A percentile compares a stretch with the other conserved stretches of the same genome.
These are phyloP conservation scores for Parasteatoda tepidariorum DNA, from an alignment of 1,140 invertebrate species.

Conservation along the genomic window DNA sequence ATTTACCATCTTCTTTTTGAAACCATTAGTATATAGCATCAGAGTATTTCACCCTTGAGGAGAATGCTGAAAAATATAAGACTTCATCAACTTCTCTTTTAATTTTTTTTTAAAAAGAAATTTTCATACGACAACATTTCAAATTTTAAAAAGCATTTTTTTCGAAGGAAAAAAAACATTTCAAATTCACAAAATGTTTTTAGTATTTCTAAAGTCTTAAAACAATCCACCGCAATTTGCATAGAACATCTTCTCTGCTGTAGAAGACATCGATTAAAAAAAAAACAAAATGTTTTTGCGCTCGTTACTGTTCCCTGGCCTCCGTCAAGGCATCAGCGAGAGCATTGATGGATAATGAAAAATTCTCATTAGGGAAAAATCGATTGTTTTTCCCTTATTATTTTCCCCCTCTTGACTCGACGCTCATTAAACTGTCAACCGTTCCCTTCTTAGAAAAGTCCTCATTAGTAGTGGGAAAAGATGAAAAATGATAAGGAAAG, in stretches of 20 bases:
- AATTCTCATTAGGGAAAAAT: constrained; percentile 53
- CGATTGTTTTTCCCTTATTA: constrained; percentile 36
- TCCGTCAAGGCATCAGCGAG: not conserved
- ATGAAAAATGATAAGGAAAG: constrained; percentile 45
- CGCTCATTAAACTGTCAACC: constrained; percentile 51
- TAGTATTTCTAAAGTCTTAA: not conserved
- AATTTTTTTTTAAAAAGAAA: too few relatives aligned
- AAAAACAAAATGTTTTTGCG: not conserved
- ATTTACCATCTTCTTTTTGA: too few relatives aligned
- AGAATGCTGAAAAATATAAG: too few relatives aligned
- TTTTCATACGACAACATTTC: too few relatives aligned
- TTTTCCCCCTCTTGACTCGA: constrained; percentile 35
- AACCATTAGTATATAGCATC: too few relatives aligned
- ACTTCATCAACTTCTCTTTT: too few relatives aligned
- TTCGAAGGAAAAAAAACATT: too few relatives aligned
- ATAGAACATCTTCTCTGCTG: not conserved
- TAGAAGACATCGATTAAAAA: constrained; percentile 28
- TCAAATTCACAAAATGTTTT: too few relatives aligned
- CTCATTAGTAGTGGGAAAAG: constrained; percentile 41
- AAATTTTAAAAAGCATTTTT: too few relatives aligned
- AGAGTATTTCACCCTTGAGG: too few relatives aligned
- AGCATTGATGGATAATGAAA: constrained; percentile 56
- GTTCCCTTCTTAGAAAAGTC: constrained; percentile 22
- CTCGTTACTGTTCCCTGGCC: not conserved
- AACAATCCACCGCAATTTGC: not conserved